Conservation (phyloP, 2,113 vertebrate species). For the Mesitornis unicolor region DNA sequence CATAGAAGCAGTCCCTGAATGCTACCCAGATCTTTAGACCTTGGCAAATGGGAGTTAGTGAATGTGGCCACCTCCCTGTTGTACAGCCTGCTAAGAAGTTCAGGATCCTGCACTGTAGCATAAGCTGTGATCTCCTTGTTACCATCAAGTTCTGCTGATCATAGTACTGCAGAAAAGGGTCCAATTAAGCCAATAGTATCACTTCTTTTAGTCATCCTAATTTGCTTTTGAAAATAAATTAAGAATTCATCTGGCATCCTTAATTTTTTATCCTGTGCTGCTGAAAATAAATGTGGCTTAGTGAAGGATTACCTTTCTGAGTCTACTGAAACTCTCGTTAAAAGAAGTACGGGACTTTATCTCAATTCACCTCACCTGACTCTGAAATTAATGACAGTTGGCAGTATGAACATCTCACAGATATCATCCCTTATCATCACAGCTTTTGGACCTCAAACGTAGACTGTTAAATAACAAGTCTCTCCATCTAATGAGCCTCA, state of each 20-base stretch:
- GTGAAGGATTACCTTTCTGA: not conserved
- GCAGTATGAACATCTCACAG: not conserved
- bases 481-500: not conserved
- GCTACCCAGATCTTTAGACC: too few relatives aligned
- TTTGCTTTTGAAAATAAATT: not conserved
- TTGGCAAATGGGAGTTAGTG: not conserved
- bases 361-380: not conserved
- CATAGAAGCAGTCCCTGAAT: too few relatives aligned
- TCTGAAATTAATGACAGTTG: not conserved
- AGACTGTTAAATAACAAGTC: not conserved
- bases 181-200: not conserved
- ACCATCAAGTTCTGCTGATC: not conserved
- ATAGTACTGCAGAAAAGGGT: not conserved
- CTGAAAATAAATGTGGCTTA: not conserved
- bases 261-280: not conserved
- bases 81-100: not conserved
- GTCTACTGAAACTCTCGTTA: not conserved
- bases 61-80: not conserved
- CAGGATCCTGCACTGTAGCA: not conserved
- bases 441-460: not conserved
- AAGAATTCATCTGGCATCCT: not conserved
- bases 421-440: not conserved
- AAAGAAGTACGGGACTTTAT: not conserved
- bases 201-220: not conserved
- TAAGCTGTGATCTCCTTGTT: not conserved